A percentile compares a stretch with the other conserved stretches of the same genome.
phyloP scores from a whole-genome alignment of 2,113 vertebrate genomes.

The Tychaedon coryphoeus region DNA sequence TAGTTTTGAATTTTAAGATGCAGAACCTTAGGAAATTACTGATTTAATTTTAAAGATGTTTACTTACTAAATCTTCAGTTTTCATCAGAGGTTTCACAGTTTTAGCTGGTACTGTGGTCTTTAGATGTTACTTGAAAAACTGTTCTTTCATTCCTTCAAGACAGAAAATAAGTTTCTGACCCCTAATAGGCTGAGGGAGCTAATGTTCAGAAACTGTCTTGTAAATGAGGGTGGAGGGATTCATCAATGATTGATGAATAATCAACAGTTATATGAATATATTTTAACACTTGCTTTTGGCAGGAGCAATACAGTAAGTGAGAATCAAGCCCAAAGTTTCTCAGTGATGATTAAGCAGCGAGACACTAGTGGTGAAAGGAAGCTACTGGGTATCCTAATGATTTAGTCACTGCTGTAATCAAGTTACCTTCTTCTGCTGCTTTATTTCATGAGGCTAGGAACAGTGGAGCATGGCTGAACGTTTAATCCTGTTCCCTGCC shows the following conservation, averaged over 20 bases:
- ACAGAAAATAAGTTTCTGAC: not conserved
- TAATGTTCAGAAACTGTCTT: not conserved
- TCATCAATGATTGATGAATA: not conserved
- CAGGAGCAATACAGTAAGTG: not conserved
- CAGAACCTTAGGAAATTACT: not conserved
- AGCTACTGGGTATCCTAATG: not conserved
- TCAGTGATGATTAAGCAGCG: not conserved
- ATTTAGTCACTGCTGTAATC: not conserved
- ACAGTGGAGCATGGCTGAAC: not conserved
- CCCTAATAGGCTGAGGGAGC: not conserved
- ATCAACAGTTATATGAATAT: accelerated
- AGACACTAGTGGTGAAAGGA: not conserved
- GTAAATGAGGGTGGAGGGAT: not conserved
- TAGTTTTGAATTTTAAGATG: not conserved
- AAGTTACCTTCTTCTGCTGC: not conserved
- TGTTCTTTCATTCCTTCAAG: not conserved
- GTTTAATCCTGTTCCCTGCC: not conserved
- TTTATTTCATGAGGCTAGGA: not conserved
- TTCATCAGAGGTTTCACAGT: not conserved
- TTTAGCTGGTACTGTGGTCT: not conserved
- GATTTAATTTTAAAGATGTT: not conserved
- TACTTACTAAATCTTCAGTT: not conserved
- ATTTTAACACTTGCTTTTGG: not conserved
- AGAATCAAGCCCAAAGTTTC: not conserved
- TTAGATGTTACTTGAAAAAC: not conserved